A percentile compares a stretch with the other conserved stretches of the same genome.
phyloP scores from a whole-genome alignment of 2,797 vertebrate genomes.

The Pseudomugil gertrudae region DNA sequence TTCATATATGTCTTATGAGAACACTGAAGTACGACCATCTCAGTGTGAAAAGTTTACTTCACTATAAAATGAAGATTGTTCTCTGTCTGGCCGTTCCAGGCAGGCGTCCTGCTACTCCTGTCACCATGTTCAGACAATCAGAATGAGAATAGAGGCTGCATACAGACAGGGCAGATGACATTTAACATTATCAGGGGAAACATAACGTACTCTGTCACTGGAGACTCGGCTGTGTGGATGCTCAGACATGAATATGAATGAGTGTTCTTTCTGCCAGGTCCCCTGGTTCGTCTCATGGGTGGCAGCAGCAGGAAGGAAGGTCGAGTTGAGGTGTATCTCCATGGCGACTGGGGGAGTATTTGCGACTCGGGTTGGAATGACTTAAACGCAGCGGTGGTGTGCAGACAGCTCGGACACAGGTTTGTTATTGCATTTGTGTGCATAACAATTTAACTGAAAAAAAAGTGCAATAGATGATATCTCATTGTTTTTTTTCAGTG shows the following conservation, averaged over 20 bases:
- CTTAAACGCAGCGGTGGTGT: conserved; percentile 87
- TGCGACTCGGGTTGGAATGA: conserved; percentile 91
- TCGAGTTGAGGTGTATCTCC: conserved; percentile 88
- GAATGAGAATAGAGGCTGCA: conserved; percentile 51
- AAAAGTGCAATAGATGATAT: not conserved
- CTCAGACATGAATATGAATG: conserved; percentile 50
- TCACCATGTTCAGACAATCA: conserved; percentile 44
- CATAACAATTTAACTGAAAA: not conserved
- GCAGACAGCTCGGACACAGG: conserved; percentile 91
- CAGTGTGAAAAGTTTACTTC: conserved; percentile 57
- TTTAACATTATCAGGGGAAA: conserved; percentile 43
- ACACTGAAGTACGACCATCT: not conserved
- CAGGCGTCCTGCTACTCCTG: conserved; percentile 35
- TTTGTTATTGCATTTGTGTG: conserved; percentile 48
- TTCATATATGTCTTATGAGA: not conserved
- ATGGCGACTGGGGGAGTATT: conserved; percentile 90
- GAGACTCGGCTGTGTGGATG: conserved; percentile 5
- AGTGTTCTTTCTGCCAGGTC: conserved; percentile 66
- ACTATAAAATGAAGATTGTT: conserved; percentile 32
- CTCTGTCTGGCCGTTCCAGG: conserved; percentile 17
- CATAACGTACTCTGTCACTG: conserved; percentile 3
- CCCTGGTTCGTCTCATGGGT: conserved; percentile 85
- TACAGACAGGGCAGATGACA: conserved; percentile 54
- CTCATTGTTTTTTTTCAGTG: conserved; percentile 39
- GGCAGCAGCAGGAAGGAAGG: conserved; percentile 87